These are phyloP conservation scores for Noturus placidus DNA, from an alignment of 2,113 vertebrate species.

Conservation along the genomic window DNA sequence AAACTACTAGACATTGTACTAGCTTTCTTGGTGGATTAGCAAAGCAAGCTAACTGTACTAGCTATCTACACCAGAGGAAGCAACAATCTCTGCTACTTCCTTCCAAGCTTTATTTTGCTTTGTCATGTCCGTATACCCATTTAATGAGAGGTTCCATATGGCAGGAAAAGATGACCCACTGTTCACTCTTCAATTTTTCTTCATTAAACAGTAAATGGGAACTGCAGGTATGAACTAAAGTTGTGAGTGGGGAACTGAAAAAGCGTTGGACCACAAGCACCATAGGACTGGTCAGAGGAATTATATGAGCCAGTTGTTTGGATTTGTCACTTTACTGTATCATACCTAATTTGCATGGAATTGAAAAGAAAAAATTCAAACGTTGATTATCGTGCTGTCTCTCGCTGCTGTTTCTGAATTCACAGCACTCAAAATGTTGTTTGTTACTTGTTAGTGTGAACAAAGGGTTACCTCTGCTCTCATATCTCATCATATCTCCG, in stretches of 20 bases:
- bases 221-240: no score
- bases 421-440: neutral
- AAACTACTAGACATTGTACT: neutral
- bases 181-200: no score
- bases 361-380: neutral
- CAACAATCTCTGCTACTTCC: neutral
- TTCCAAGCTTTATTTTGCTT: neutral
- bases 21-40: neutral
- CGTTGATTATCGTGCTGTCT: neutral
- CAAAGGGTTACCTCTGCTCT: neutral
- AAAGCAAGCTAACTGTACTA: neutral
- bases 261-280: neutral
- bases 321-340: neutral
- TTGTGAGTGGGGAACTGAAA: neutral
- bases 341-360: neutral
- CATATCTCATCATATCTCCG: neutral
- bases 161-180: no score
- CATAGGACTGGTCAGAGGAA: neutral
- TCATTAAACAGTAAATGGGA: neutral
- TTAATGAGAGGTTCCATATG: neutral
- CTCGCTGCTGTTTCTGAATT: neutral
- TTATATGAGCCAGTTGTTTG: neutral
- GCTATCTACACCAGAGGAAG: neutral
- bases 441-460: neutral
- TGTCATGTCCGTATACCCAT: neutral